Conservation (phyloP, 2,797 vertebrate species). For the Huso huso region DNA sequence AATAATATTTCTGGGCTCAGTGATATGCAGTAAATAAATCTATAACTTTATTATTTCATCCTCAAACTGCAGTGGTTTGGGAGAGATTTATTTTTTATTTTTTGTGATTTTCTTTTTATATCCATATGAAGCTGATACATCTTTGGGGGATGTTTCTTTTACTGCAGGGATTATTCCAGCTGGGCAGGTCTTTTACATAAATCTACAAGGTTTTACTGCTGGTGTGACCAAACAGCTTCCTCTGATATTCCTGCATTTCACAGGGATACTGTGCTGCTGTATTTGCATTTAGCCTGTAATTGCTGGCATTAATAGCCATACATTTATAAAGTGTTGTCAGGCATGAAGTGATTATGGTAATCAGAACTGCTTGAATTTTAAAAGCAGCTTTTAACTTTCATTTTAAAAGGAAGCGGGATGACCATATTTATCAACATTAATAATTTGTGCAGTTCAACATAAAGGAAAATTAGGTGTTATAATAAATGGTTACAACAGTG, state of each 20-base stretch:
- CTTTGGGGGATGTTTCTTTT: neutral
- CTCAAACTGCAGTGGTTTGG: no score
- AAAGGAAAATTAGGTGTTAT: neutral
- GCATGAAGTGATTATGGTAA: constrained; percentile 59
- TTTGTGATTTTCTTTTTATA: no score
- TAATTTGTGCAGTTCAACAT: constrained; percentile 24
- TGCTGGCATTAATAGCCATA: constrained; percentile 49
- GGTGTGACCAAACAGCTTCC: no score
- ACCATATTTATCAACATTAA: constrained; percentile 40
- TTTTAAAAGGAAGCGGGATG: neutral
- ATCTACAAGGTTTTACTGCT: no score
- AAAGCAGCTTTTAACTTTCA: constrained; percentile 43
- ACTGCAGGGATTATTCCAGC: neutral
- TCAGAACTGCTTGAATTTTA: constrained; percentile 31
- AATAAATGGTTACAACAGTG: neutral
- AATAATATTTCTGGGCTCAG: no score
- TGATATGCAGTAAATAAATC: no score
- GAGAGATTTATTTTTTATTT: no score
- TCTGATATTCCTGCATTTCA: neutral
- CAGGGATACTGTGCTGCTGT: neutral
- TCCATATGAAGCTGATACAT: no score
- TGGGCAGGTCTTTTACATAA: no score
- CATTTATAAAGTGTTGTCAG: constrained; percentile 52
- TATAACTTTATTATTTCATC: no score
- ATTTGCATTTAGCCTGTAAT: constrained; percentile 57